These are phyloP conservation scores for Mythimna pallens DNA, from an alignment of 2,888 invertebrate genomes.

Conservation along the genomic window DNA sequence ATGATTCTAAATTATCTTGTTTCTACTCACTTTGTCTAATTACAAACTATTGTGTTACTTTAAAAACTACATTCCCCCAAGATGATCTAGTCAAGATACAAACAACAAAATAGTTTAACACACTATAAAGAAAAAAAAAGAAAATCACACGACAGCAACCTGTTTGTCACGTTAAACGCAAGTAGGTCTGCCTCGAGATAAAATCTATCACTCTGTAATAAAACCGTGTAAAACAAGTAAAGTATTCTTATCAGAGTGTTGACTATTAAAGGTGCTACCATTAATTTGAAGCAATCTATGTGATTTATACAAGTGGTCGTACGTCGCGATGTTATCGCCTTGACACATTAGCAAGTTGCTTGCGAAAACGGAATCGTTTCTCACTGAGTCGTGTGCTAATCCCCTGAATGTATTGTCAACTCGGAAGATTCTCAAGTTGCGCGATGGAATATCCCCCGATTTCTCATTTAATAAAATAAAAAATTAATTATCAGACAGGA, in stretches of 20 bases:
- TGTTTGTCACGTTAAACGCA: conserved; percentile 30
- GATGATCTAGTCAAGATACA: conserved; percentile 2
- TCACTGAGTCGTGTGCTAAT: conserved; percentile 52
- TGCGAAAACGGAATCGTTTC: conserved; percentile 59
- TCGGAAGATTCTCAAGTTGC: conserved; percentile 28
- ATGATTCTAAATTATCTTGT: too few relatives aligned
- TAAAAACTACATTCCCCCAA: not conserved
- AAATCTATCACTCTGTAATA: conserved; percentile 48
- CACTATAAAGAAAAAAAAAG: conserved; percentile 8
- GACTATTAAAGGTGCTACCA: conserved; percentile 56
- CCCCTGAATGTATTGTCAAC: conserved; percentile 39
- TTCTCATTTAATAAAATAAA: too few relatives aligned
- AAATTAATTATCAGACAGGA: too few relatives aligned
- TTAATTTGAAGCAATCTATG: conserved; percentile 57
- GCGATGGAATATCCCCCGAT: conserved; percentile 1
- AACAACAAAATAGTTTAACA: conserved; percentile 2
- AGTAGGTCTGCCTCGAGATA: conserved; percentile 26
- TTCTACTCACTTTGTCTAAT: too few relatives aligned
- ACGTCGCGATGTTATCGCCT: conserved; percentile 59
- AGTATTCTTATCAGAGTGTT: conserved; percentile 42
- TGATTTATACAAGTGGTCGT: conserved; percentile 56
- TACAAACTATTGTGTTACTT: not conserved
- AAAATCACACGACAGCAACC: not conserved
- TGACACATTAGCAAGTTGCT: conserved; percentile 65
- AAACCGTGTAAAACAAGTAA: conserved; percentile 55